Base-by-base conservation (phyloP, 1,140 invertebrate species). In the Holotrichia oblita region DNA sequence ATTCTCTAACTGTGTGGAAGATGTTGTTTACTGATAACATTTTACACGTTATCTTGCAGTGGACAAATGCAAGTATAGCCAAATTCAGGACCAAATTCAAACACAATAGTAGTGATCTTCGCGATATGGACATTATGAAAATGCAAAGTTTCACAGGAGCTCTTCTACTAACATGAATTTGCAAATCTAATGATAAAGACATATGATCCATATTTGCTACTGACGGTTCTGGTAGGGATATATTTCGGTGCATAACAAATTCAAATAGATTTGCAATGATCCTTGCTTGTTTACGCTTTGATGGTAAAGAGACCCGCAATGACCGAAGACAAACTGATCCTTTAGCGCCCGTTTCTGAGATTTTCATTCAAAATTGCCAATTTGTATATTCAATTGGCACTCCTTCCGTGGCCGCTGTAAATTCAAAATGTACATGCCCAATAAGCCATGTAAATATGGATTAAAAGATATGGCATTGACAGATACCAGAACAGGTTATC, bases 381-480 rank as follows among this genome's bases (percentile, higher is more conserved):
- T 78, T 75, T 55, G 40, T 42, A 27, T 86, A 84, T 79, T 79
- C 79, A 17, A 78, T 83, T 9, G 80, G 84, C 22, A 40, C 78
- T 34, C 80, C 22, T 89, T 89, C 82, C 77, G 86, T 44, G 87
- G 87, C 14, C 44, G 84, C 9, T 87, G 85, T 77, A 79, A 78
- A 64, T 87, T 89, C 76, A 79, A 83, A 42, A 85, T 87, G 80
- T 89, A 88, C 79, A 89, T 89, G 76, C 87, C 88, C 73, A 82
- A 83, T 7, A 89, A 89, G 83, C 85, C 87, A 0, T 81, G 79
- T 34, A 87, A 87, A 78, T 90, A 88, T 81, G 89, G 88, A 0
- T 81, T 90, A 40, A 89, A 89, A 85, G 83, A 88, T 69, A 61
- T 83, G 40, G 80, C 80, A 55, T 79, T 87, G n/a, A 83, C 82